A percentile compares a stretch with the other conserved stretches of the same genome.
Evolutionary conservation across 2,888 invertebrate genomes (phyloP).

Genomic region (Plusia festucae): DNA sequence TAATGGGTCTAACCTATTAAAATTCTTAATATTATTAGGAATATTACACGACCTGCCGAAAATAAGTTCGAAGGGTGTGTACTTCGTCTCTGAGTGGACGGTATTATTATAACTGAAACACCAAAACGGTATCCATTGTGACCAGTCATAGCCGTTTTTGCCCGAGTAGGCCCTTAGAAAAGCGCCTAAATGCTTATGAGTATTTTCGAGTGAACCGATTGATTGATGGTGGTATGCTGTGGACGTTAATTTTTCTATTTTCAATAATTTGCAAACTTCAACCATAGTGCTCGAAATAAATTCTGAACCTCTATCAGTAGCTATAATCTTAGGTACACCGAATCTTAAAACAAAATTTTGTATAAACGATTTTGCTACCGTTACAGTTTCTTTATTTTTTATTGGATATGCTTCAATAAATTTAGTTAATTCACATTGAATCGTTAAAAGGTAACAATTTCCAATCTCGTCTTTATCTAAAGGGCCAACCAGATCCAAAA

Average conservation of each 20-base stretch:
- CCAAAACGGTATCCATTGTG: conserved; percentile 41
- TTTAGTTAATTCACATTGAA: conserved; percentile 26
- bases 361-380: conserved; percentile 26
- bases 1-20: conserved; percentile 14
- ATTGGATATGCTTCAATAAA: conserved; percentile 13
- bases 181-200: too few relatives aligned
- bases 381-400: conserved; percentile 21
- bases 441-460: conserved; percentile 19
- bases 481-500: conserved; percentile 26
- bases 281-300: conserved; percentile 10
- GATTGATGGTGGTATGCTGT: conserved; percentile 24
- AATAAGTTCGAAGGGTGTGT: conserved; percentile 7
- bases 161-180: conserved; percentile 34
- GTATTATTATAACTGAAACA: conserved; percentile 7
- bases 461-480: conserved; percentile 14
- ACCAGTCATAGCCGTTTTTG: conserved; percentile 25
- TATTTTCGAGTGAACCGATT: conserved; percentile 30
- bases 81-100: too few relatives aligned
- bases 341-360: conserved; percentile 18
- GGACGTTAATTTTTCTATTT: conserved; percentile 16
- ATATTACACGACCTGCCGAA: conserved; percentile 20
- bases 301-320: conserved; percentile 24
- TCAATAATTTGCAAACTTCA: conserved; percentile 21
- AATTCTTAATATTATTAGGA: background rate
- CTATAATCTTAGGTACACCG: conserved; percentile 20